Evolutionary conservation across 2,888 invertebrate genomes (phyloP), one percentile per base, ranked within the genome.

Genomic region (Ornithoptera alexandrae): DNA sequence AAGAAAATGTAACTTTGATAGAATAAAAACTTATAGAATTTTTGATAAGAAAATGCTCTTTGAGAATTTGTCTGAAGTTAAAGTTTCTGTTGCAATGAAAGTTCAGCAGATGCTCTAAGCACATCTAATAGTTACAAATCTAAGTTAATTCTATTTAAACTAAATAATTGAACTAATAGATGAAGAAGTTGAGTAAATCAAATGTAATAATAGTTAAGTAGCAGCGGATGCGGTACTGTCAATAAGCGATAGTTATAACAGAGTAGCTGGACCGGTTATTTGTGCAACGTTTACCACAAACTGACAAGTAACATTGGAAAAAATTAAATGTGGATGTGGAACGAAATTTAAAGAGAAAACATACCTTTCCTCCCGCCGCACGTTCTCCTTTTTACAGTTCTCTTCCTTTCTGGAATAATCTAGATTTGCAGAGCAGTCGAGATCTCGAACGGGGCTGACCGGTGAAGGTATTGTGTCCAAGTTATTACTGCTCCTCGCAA

Each of bases 401-500:
- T 72, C 71, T 60, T 80, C 62, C 69, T 68, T 64, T 58, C 66
- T 63, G 22, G 65, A 58, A 62, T 59, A 70, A 50, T 70, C 70
- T 59, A 66, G n/a, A 17, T 39, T 64, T 20, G 58, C 56, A 5
- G 70, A 59, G n/a, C 65, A 68, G 36, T 69, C 70, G 60, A 70
- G 56, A 30, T 72, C 65, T 67, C 73, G 73, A 4, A 80, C 81
- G 0, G 84, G 83, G 73, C 82, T 84, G 53, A 79, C 72, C 0
- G 90, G 89, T 1, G 89, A 88, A 1, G 81, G 87, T 17, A 90
- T 89, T 0, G 85, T 83, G 65, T 92, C 91, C 71, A 92, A 69
- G 62, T 90, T 85, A 62, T 89, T 87, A 22, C 83, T 85, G 73
- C 91, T 90, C 63, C 86, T 87, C 0, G 92, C 92, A 20, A 92